Conservation (phyloP, 92 coral and sea anemone genomes). For the Zoanthus sansibaricus region DNA sequence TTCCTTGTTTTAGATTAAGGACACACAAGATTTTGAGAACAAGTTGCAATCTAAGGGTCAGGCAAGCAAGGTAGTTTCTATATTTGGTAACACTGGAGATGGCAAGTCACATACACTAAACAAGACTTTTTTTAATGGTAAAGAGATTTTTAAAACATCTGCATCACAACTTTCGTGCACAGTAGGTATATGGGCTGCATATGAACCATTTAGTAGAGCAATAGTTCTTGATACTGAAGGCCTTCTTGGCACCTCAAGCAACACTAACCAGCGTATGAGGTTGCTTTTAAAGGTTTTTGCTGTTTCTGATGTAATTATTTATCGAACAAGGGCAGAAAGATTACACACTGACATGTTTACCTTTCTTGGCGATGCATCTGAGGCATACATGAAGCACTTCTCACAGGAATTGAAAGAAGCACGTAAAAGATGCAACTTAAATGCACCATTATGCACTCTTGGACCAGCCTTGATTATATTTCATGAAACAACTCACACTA, state of each 20-base stretch:
- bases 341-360: constrained; percentile 96
- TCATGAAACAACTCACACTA: constrained; percentile 98
- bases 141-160: constrained; percentile 92
- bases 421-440: constrained; percentile 78
- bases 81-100: constrained; percentile 99
- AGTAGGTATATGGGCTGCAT: constrained; percentile 99
- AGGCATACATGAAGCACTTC: constrained; percentile 95
- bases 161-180: constrained; percentile 96
- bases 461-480: constrained; percentile 97
- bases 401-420: constrained; percentile 92
- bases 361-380: constrained; percentile 98
- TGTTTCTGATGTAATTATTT: constrained; percentile 90
- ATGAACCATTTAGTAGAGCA: constrained; percentile 73
- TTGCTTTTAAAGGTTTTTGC: constrained; percentile 93
- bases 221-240: constrained; percentile 95
- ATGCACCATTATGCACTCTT: constrained; percentile 91
- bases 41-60: constrained; percentile 75
- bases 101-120: constrained; percentile 97
- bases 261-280: constrained; percentile 87
- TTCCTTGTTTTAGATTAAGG: constrained; percentile 66
- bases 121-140: constrained; percentile 87
- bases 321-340: constrained; percentile 96
- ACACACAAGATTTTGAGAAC: constrained; percentile 72
- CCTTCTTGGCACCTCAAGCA: constrained; percentile 90
- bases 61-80: constrained; percentile 88